Evolutionary conservation across 1,140 invertebrate species (phyloP).

Genomic region (Drosophila fuyamai): DNA sequence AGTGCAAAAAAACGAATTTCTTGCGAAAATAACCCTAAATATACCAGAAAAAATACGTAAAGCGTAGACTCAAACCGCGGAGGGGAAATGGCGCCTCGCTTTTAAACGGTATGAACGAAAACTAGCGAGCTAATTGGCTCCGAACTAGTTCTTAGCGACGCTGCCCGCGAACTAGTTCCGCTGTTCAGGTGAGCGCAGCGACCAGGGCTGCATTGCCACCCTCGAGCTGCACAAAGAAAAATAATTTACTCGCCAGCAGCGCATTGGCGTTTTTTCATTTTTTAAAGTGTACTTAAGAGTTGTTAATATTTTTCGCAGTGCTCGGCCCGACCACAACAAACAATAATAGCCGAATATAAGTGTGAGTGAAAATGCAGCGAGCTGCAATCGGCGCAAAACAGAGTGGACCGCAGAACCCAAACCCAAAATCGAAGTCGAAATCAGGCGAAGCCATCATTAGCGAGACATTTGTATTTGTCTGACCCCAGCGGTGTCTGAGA

Average conservation of each 20-base stretch:
- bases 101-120: not conserved
- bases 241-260: conserved; percentile 53
- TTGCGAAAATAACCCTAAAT: too few species aligned
- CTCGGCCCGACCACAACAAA: conserved; percentile 47
- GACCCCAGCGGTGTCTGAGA: conserved; percentile 45
- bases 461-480: conserved; percentile 43
- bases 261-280: conserved; percentile 43
- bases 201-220: conserved; percentile 43
- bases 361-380: conserved; percentile 54
- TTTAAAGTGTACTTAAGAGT: conserved; percentile 53
- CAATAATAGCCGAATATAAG: conserved; percentile 49
- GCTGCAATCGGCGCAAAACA: conserved; percentile 35
- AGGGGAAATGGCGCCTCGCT: not conserved
- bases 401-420: conserved; percentile 29
- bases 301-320: conserved; percentile 60
- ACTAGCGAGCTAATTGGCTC: conserved; percentile 13
- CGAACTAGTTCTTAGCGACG: conserved; percentile 6
- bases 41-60: too few species aligned
- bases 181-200: conserved; percentile 8
- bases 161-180: conserved; percentile 23
- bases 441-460: conserved; percentile 43
- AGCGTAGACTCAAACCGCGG: not conserved
- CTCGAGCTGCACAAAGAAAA: conserved; percentile 53
- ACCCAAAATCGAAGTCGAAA: conserved; percentile 15
- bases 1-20: too few species aligned